Evolutionary conservation across 2,797 vertebrate species (phyloP), one percentile per base, ranked within the genome.

Genomic region (Dipus sagitta): DNA sequence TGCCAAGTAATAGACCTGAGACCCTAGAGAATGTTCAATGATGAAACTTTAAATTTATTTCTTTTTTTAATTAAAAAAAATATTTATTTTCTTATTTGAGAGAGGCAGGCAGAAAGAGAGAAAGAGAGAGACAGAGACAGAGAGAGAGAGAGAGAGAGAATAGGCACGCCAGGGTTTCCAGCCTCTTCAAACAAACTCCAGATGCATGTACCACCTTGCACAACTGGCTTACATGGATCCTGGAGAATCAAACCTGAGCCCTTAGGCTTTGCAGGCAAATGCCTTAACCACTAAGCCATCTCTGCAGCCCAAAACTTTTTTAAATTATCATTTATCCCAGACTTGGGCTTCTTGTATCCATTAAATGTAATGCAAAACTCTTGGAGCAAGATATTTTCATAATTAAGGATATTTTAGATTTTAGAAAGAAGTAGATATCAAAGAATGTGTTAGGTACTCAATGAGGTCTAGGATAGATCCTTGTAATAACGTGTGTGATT

Each of bases 341-440:
- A 83, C 85, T 85, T 90, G 82, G 17, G 47, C 10, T 77, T 72
- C 32, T 74, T 87, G 17, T 6, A 71, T 47, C 38, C 20, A 82
- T 32, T 64, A 74, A 93, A 52, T 84, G 20, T 47, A 82, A 85
- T 90, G 30, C 38, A 72, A 92, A 88, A 93, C 38, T 79, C 14
- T 75, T 58, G 14, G 32, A 38, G 20, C 34, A 52, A 86, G 17
- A 34, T 82, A 74, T 62, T 96, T 95, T 94, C 60, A 76, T 32
- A 76, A 91, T 74, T 89, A 78, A 92, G 83, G 77, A 17, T 91
- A 85, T 68, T 92, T 87, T 81, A 64, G 23, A 79, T 64, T 82
- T 58, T 76, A 92, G 60, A 86, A 18, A 93, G n/a, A 74, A 26
- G 6, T 64, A n/a, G 52, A 54, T 54, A 54, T 4, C 23, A n/a